Evolutionary conservation across 2,797 vertebrate genomes (phyloP).

Genomic region (Sebastes ruberrimus): DNA sequence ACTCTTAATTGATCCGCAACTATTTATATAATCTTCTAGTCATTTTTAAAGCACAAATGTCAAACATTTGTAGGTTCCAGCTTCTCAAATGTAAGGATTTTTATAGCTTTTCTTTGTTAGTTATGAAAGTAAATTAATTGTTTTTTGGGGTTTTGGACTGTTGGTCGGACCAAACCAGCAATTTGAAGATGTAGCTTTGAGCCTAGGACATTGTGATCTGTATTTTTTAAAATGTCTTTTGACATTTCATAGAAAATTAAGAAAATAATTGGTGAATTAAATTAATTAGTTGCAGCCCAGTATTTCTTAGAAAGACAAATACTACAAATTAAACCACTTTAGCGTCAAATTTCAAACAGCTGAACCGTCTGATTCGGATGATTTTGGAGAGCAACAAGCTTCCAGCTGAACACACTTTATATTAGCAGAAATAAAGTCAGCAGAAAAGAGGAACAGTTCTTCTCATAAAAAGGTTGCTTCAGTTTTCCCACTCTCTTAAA

Average conservation of each 20-base stretch:
- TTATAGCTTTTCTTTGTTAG: neutral
- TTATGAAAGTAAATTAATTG: neutral
- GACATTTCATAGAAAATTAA: neutral
- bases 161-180: neutral
- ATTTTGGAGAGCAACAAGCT: neutral
- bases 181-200: neutral
- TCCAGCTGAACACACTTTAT: neutral
- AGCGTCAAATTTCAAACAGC: neutral
- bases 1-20: neutral
- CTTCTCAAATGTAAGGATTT: neutral
- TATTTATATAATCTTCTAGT: neutral
- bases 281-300: neutral
- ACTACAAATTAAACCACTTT: neutral
- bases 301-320: neutral
- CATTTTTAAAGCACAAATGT: neutral
- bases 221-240: neutral
- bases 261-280: neutral
- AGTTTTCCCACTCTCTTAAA: slow-evolving; percentile 77
- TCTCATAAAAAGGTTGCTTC: slow-evolving; percentile 51
- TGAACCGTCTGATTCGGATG: neutral
- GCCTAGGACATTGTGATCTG: neutral
- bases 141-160: neutral
- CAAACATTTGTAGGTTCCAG: neutral
- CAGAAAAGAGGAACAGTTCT: slow-evolving; percentile 68
- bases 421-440: slow-evolving; percentile 1